Evolutionary conservation across 2,797 vertebrate genomes (phyloP).

Genomic region (Chlorospingus semifuscus): DNA sequence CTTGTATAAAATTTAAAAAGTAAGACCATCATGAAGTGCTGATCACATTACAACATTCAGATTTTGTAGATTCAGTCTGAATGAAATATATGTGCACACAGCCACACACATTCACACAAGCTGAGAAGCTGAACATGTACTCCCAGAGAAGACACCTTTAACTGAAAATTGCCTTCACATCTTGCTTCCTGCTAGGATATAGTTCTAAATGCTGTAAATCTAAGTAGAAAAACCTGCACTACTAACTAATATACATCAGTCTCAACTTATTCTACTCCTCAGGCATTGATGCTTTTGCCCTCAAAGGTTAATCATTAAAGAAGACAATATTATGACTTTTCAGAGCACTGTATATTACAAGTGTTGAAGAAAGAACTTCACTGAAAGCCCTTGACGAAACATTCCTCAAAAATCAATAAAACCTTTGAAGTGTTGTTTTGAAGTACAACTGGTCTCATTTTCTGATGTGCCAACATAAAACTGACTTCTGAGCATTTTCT

Average conservation of each 20-base stretch:
- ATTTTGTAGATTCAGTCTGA: background rate
- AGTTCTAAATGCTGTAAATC: background rate
- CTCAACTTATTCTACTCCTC: background rate
- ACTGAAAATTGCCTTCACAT: background rate
- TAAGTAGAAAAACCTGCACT: background rate
- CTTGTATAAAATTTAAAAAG: background rate
- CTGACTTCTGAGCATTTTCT: constrained; percentile 18
- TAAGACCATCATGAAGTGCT: background rate
- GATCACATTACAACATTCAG: background rate
- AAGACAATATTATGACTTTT: constrained; percentile 47
- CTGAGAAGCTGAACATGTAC: background rate
- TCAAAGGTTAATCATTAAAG: constrained; percentile 36
- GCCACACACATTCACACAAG: background rate
- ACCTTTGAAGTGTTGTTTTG: constrained; percentile 57
- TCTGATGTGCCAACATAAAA: constrained; percentile 51
- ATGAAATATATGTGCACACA: background rate
- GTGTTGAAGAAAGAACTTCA: constrained; percentile 4
- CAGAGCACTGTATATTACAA: constrained; percentile 7
- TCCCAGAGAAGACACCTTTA: background rate
- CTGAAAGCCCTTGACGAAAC: constrained; percentile 43
- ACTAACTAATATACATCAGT: background rate
- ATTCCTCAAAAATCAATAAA: constrained; percentile 50
- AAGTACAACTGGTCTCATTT: constrained; percentile 55
- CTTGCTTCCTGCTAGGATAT: background rate
- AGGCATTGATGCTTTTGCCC: background rate